A percentile compares a stretch with the other conserved stretches of the same genome.
These are phyloP conservation scores for Chrysolina haemoptera DNA, from an alignment of 2,888 invertebrate species.

Conservation along the genomic window DNA sequence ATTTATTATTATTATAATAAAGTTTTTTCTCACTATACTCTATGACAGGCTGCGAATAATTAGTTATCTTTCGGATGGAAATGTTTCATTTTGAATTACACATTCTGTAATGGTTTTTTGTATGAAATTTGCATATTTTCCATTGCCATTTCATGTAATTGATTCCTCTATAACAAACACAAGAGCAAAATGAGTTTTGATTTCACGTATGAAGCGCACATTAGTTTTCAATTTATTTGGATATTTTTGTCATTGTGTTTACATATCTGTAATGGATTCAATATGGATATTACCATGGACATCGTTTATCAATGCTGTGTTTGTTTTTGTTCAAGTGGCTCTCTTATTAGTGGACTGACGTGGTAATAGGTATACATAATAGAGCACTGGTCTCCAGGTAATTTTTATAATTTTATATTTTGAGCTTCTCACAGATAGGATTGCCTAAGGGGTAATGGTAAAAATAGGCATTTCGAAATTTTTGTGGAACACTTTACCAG, in stretches of 20 bases:
- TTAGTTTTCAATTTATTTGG: constrained; percentile 44
- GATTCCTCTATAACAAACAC: constrained; percentile 47
- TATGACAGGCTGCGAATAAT: too few species aligned
- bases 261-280: constrained; percentile 30
- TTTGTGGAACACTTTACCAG: too few species aligned
- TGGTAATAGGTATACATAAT: neutral
- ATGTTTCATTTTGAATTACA: constrained; percentile 39
- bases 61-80: constrained; percentile 4
- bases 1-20: too few species aligned
- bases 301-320: constrained; percentile 30
- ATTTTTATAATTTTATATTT: too few species aligned
- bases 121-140: constrained; percentile 51
- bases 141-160: constrained; percentile 49
- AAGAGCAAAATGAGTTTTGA: constrained; percentile 41
- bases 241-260: constrained; percentile 44
- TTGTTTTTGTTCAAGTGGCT: constrained; percentile 3
- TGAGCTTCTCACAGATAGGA: too few species aligned
- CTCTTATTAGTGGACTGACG: neutral
- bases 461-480: too few species aligned
- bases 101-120: constrained; percentile 33
- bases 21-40: too few species aligned
- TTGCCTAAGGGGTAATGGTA: too few species aligned
- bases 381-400: too few species aligned
- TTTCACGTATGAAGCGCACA: constrained; percentile 31
- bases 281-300: constrained; percentile 35